Evolutionary conservation across 1,140 invertebrate genomes (phyloP), one percentile per base, ranked within the genome.

Genomic region (Brachionus asplanchnoidis): DNA sequence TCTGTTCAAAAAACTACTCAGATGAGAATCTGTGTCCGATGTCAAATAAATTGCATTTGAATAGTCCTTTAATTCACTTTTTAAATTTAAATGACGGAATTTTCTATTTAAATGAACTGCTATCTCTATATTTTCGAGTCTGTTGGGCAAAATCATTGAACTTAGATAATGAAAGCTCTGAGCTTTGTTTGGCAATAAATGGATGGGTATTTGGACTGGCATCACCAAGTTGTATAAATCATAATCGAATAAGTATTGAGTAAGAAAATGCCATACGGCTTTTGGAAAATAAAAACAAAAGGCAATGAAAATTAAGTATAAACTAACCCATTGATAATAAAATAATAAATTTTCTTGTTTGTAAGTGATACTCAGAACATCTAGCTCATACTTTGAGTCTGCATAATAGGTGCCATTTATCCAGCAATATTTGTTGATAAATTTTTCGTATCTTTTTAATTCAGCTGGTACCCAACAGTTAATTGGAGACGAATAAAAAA

Each of bases 201-300:
- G n/a, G 3, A 17, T 40, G 2, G 40, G 36, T 20, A 46, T 44
- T 23, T 46, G 36, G 20, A 14, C 23, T n/a, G 28, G 32, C n/a
- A 78, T 28, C 23, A 56, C 12, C 7, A 78, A 56, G 23, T 78
- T 78, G 23, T 32, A 53, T 6, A 53, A 53, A 56, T 75, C 70
- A 36, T 53, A 78, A n/a, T 32, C 44, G 26, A 78, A 28, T 32
- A 78, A 11, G 46, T 50, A 28, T 32, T 53, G 9, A n/a, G 9
- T 56, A 0, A 50, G 14, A 78, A 78, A 56, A 78, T 28, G 14
- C 88, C 88, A 89, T 5, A 88, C 36, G 4, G 88, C 42, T 40
- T 95, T 93, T 65, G 96, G 96, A 85, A 95, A 94, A 91, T 97
- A 97, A 91, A 98, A 98, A 86, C 97, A 91, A 89, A 97, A 95